phyloP scores from a whole-genome alignment of 2,888 invertebrate species.

The Neoaliturus tenellus region DNA sequence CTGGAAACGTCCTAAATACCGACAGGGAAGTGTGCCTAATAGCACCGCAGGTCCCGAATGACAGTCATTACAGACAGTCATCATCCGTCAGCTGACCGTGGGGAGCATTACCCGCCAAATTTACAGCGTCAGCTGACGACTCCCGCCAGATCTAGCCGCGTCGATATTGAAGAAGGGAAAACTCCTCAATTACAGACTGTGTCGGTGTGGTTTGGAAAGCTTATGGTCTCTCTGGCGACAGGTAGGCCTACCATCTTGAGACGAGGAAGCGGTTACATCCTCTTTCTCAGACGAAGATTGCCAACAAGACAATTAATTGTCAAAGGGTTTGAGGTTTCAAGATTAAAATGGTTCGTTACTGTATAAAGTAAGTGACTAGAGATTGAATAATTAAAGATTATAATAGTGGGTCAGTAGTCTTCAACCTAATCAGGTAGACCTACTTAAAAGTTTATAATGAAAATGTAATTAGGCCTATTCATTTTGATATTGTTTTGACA shows the following conservation, averaged over 20 bases:
- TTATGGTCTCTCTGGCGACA: background rate
- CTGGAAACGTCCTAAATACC: background rate
- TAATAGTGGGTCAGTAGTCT: no score
- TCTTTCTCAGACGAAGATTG: background rate
- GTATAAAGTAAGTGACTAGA: no score
- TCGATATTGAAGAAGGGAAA: constrained; percentile 18
- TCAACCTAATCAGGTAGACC: no score
- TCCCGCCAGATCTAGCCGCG: background rate
- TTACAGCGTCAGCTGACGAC: background rate
- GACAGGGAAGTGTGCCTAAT: background rate
- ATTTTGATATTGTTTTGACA: no score
- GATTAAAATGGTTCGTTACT: background rate
- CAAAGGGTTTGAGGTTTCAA: background rate
- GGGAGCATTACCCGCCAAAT: background rate
- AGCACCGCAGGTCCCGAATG: background rate
- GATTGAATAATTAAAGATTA: no score
- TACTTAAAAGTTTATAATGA: no score
- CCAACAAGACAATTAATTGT: background rate
- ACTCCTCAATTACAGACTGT: background rate
- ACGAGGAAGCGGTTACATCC: background rate
- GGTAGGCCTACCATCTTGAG: background rate
- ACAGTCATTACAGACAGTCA: background rate
- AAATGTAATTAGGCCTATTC: no score
- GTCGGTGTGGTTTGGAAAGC: constrained; percentile 7
- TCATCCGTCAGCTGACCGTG: background rate